A percentile compares a stretch with the other conserved stretches of the same genome.
Evolutionary conservation across 1,140 invertebrate genomes (phyloP).

Genomic region (Heterodera carotae): DNA sequence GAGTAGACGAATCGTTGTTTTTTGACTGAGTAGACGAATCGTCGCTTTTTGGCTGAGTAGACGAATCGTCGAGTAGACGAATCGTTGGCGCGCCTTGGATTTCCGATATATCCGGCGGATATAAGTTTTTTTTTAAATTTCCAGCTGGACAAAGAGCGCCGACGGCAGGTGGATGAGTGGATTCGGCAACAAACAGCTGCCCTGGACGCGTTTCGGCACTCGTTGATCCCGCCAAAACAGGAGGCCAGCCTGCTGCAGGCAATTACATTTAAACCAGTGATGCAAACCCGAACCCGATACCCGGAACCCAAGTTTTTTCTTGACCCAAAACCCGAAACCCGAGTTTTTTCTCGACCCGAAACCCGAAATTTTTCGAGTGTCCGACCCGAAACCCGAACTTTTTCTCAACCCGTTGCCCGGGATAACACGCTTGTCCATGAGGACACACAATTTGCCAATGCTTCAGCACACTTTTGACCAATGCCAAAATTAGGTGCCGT

Average conservation of each 20-base stretch:
- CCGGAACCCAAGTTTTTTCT: not conserved
- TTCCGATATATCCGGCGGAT: not conserved
- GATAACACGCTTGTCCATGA: too few species aligned
- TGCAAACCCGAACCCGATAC: too few species aligned
- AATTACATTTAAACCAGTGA: not conserved
- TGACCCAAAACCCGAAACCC: too few species aligned
- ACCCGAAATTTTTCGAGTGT: too few species aligned
- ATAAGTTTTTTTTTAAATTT: constrained; percentile 1
- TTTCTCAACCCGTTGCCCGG: not conserved
- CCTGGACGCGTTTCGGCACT: constrained; percentile 43
- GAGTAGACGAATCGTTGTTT: too few species aligned
- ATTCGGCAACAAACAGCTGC: constrained; percentile 52
- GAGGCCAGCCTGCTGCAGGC: constrained; percentile 54
- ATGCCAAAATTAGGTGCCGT: constrained; percentile 5
- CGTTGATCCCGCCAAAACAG: constrained; percentile 48
- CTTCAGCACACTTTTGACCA: too few species aligned
- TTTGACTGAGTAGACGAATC: too few species aligned
- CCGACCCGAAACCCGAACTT: too few species aligned
- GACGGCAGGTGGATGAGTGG: constrained; percentile 52
- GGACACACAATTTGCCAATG: too few species aligned
- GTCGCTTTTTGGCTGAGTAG: too few species aligned
- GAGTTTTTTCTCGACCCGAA: not conserved
- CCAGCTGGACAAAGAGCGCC: constrained; percentile 43
- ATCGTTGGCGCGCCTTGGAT: too few species aligned
- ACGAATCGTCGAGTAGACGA: too few species aligned